phyloP scores from a whole-genome alignment of 2,888 invertebrate species.

The Portevinia maculata region DNA sequence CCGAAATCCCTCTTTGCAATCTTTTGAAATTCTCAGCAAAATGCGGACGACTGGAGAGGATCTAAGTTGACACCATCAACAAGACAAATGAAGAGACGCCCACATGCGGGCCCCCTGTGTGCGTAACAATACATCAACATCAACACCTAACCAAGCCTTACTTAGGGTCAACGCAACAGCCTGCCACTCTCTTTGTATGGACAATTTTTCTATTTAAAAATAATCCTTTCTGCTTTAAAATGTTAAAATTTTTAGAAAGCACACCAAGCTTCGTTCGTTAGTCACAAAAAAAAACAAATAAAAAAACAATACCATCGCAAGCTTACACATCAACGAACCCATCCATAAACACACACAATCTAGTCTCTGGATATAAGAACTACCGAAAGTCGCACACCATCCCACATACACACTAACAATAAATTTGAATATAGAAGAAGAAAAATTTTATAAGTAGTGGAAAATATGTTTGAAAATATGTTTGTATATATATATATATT shows the following conservation, averaged over 20 bases:
- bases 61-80: too few species aligned
- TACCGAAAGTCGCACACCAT: not conserved
- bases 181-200: too few species aligned
- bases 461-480: not conserved
- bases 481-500: not conserved
- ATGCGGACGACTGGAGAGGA: too few species aligned
- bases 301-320: not conserved
- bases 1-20: too few species aligned
- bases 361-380: not conserved
- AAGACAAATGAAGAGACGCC: too few species aligned
- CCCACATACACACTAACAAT: not conserved
- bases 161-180: too few species aligned
- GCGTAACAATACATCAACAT: too few species aligned
- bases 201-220: too few species aligned
- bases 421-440: not conserved
- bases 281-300: not conserved
- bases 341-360: not conserved
- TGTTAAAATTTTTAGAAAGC: not conserved
- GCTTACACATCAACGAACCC: slow-evolving; percentile 7
- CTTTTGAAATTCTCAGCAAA: too few species aligned
- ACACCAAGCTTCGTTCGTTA: not conserved
- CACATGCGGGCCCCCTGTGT: too few species aligned
- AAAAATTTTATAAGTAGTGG: slow-evolving; percentile 2
- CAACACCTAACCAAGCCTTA: too few species aligned
- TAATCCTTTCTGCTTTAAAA: too few species aligned